Percentiles rank a stretch among this genome's conserved stretches.
Evolutionary conservation across 2,888 invertebrate genomes (phyloP).

Genomic region (Venusia cambrica): DNA sequence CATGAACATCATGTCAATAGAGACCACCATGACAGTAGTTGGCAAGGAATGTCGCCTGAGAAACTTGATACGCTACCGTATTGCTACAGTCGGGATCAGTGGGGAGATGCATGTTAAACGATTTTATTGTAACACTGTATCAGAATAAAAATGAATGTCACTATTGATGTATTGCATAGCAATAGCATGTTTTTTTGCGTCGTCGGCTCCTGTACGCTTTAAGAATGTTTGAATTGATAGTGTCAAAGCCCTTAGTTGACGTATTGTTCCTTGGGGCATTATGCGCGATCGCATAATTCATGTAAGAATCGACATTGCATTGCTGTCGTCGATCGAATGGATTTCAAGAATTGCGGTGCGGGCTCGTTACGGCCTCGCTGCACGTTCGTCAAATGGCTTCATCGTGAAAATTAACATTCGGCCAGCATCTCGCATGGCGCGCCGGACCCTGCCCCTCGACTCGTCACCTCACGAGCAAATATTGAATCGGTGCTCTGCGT

Average conservation of each 20-base stretch:
- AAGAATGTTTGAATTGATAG: conserved; percentile 41
- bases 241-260: conserved; percentile 38
- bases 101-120: conserved; percentile 42
- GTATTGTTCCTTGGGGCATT: conserved; percentile 38
- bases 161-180: conserved; percentile 37
- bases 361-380: conserved; percentile 57
- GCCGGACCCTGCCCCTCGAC: conserved; percentile 30
- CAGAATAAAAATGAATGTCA: conserved; percentile 41
- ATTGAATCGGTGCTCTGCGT: conserved; percentile 50
- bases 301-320: conserved; percentile 60
- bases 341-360: conserved; percentile 63
- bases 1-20: conserved; percentile 18
- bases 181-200: conserved; percentile 34
- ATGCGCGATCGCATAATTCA: conserved; percentile 59
- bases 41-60: conserved; percentile 53
- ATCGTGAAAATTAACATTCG: conserved; percentile 77
- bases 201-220: conserved; percentile 33
- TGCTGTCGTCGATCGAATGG: conserved; percentile 50
- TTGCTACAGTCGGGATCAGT: conserved; percentile 44
- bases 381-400: conserved; percentile 73
- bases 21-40: conserved; percentile 51
- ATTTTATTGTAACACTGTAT: conserved; percentile 36
- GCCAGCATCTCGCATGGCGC: conserved; percentile 51
- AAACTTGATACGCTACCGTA: conserved; percentile 48
- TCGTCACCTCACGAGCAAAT: conserved; percentile 55